Evolutionary conservation across 2,888 invertebrate species (phyloP), one percentile per base, ranked within the genome.

Genomic region (Blera fallax): DNA sequence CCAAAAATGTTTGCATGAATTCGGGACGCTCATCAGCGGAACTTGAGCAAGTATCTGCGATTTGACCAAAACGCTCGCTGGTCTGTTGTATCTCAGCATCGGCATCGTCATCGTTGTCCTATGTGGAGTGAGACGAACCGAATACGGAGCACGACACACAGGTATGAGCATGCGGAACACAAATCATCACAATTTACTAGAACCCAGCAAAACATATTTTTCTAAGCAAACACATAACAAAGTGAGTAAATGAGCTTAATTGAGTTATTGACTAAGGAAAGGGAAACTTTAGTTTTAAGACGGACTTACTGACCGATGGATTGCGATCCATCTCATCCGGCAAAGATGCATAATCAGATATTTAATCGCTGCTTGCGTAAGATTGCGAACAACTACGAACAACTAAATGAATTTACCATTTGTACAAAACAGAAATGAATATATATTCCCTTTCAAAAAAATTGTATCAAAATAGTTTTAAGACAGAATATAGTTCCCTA

Each of bases 1-100:
- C 95, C 37, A 95, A 95, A 89, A 95, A 96, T 74, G 93, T 96
- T 32, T 90, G 92, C 79, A 91, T 92, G 91, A 91, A 92, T 88
- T 92, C 92, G 21, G 91, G 91, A 6, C 90, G 92, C 67, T 92
- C 92, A 64, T 92, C 92, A 14, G 92, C 92, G 70, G 92, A 92
- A 83, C 87, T 92, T 83, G 92, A 92, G 69, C 92, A 92, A 88
- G 92, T 92, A 27, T 92, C 92, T 90, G 92, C 92, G 88, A 92
- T 92, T 90, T 92, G 92, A 92, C 92, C 92, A 90, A 91, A 91
- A 90, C 89, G 90, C 87, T 88, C 87, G 78, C 73, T 89, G 87
- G 88, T 88, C 67, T 88, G 89, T 85, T 85, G 81, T 80, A 84
- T 78, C 70, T 84, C 84, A 88, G 89, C 74, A 90, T 89, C 78